Percentiles rank a stretch among this genome's conserved stretches.
Evolutionary conservation across 2,113 vertebrate genomes (phyloP).

Genomic region (Chunga burmeisteri): DNA sequence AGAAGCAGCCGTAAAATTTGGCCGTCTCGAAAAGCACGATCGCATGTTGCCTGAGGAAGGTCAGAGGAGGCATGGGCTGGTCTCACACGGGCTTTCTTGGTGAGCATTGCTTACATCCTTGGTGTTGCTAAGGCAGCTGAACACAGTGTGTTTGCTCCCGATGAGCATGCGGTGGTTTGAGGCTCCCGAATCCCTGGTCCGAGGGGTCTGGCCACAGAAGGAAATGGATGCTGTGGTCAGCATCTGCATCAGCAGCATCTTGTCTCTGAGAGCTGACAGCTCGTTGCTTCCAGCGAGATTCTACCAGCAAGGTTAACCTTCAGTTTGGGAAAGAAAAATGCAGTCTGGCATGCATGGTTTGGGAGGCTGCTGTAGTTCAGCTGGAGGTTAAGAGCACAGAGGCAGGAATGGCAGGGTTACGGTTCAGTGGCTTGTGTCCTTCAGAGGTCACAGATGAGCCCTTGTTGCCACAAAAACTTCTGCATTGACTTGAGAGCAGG

Average conservation of each 20-base stretch:
- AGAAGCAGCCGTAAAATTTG: background rate
- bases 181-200: accelerated
- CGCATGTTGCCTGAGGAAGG: background rate
- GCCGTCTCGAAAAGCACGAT: accelerated
- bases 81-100: background rate
- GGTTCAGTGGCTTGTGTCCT: background rate
- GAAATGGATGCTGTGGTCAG: background rate
- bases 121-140: background rate
- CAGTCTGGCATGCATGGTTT: background rate
- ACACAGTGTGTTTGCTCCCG: accelerated
- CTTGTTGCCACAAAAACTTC: background rate
- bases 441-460: background rate
- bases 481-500: background rate
- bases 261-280: background rate
- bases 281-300: background rate
- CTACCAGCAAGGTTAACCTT: background rate
- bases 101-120: background rate
- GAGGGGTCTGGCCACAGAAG: background rate
- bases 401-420: background rate
- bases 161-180: accelerated
- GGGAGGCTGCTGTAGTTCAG: slow-evolving; percentile 14
- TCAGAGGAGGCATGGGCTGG: background rate
- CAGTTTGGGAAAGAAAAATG: background rate
- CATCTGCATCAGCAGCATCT: background rate
- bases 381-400: background rate